Evolutionary conservation across 1,140 invertebrate genomes (phyloP).

Genomic region (Uloborus diversus): DNA sequence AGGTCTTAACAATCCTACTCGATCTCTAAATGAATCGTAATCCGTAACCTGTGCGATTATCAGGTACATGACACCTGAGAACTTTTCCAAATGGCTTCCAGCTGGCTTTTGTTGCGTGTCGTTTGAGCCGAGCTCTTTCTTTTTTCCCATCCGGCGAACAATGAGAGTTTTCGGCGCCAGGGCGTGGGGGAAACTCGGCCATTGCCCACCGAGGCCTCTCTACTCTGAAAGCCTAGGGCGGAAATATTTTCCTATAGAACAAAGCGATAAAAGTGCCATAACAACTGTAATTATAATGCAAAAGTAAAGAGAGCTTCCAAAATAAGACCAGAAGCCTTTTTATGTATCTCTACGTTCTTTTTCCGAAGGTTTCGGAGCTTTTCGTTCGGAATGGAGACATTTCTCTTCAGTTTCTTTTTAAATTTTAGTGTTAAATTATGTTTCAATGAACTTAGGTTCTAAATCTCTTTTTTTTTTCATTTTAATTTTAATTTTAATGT

Average conservation of each 20-base stretch:
- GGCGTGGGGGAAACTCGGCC: constrained; percentile 51
- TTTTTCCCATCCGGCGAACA: constrained; percentile 12
- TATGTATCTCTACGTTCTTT: no score
- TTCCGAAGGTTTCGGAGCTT: no score
- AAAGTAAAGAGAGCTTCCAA: constrained; percentile 19
- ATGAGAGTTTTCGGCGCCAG: constrained; percentile 43
- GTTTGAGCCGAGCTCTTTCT: constrained; percentile 5
- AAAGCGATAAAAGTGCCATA: constrained; percentile 54
- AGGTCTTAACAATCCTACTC: no score
- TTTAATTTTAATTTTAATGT: no score
- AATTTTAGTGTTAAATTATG: no score
- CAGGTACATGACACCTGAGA: constrained; percentile 44
- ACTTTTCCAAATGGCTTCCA: constrained; percentile 36
- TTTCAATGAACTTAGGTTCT: no score
- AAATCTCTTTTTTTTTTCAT: no score
- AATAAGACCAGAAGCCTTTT: constrained; percentile 1
- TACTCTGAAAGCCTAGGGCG: constrained; percentile 7
- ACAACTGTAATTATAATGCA: constrained; percentile 52
- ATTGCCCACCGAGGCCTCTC: constrained; percentile 43
- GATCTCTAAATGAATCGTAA: constrained; percentile 28
- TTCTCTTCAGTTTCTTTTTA: no score
- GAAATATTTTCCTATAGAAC: constrained; percentile 42
- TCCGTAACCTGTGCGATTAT: constrained; percentile 30
- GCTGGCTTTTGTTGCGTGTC: constrained; percentile 35
- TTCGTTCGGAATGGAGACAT: no score